phyloP scores from a whole-genome alignment of 2,113 vertebrate species.

The Ovibos moschatus region DNA sequence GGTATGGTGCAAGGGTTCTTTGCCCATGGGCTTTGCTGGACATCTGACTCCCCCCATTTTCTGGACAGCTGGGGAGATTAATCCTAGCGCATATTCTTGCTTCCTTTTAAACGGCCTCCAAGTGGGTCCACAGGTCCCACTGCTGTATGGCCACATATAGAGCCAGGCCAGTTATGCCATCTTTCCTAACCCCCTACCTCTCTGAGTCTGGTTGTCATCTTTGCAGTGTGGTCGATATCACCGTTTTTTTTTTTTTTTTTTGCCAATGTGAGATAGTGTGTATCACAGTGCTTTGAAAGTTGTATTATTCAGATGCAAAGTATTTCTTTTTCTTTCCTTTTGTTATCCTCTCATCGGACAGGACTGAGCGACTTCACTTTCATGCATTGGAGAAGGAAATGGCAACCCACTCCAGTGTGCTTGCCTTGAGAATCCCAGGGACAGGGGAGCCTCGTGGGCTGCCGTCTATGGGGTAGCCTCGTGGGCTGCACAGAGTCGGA shows the following conservation, averaged over 20 bases:
- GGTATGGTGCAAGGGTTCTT: not conserved
- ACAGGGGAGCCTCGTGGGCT: no score
- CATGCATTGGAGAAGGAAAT: no score
- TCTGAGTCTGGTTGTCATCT: not conserved
- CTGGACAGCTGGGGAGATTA: not conserved
- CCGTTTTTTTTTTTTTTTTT: not conserved
- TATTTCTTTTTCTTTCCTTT: not conserved
- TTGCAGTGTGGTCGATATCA: not conserved
- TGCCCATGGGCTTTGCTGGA: not conserved
- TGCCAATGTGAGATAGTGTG: not conserved
- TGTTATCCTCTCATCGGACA: not conserved
- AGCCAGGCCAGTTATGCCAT: not conserved
- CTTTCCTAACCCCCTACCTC: not conserved
- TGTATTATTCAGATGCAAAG: not conserved
- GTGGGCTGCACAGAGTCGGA: no score
- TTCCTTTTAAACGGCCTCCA: not conserved
- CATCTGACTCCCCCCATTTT: not conserved
- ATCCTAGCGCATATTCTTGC: not conserved
- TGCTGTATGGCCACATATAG: rapidly evolving
- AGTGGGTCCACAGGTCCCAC: not conserved
- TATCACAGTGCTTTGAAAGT: conserved; percentile 24
- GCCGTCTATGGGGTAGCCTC: no score
- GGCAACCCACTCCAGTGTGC: no score
- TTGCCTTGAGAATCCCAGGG: no score
- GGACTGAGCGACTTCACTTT: no score